Evolutionary conservation across 2,888 invertebrate genomes (phyloP).

Genomic region (Bembecia ichneumoniformis): DNA sequence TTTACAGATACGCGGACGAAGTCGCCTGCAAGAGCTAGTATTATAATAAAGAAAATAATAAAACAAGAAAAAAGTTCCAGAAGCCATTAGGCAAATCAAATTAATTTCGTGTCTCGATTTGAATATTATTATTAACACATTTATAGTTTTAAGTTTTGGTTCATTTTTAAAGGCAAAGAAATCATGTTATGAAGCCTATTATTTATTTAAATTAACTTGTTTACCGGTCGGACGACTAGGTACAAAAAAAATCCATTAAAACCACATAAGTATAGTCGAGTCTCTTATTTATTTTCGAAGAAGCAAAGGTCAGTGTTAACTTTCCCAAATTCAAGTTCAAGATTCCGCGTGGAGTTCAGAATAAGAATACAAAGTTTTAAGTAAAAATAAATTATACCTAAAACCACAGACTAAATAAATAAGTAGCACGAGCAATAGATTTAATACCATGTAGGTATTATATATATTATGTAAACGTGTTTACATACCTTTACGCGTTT

Average conservation of each 20-base stretch:
- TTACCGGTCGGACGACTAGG: background rate
- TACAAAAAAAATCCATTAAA: background rate
- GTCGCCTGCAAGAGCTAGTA: no score
- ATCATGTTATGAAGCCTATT: background rate
- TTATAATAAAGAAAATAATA: no score
- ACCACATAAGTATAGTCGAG: no score
- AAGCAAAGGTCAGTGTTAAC: conserved; percentile 13
- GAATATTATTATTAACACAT: no score
- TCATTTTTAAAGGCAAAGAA: background rate
- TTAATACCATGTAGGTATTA: background rate
- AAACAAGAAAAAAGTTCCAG: no score
- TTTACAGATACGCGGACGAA: no score
- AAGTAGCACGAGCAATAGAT: conserved; percentile 5
- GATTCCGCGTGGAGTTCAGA: background rate
- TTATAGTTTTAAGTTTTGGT: no score
- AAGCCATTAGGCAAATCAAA: no score
- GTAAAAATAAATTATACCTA: conserved; percentile 1
- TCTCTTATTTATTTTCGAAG: conserved; percentile 2
- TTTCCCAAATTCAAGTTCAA: conserved; percentile 14
- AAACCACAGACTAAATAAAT: conserved; percentile 5
- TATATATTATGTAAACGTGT: background rate
- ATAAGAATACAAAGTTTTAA: background rate
- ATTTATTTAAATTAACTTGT: background rate
- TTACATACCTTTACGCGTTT: conserved; percentile 70
- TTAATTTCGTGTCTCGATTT: no score